phyloP scores from a whole-genome alignment of 2,797 vertebrate genomes.

The Acomys russatus region DNA sequence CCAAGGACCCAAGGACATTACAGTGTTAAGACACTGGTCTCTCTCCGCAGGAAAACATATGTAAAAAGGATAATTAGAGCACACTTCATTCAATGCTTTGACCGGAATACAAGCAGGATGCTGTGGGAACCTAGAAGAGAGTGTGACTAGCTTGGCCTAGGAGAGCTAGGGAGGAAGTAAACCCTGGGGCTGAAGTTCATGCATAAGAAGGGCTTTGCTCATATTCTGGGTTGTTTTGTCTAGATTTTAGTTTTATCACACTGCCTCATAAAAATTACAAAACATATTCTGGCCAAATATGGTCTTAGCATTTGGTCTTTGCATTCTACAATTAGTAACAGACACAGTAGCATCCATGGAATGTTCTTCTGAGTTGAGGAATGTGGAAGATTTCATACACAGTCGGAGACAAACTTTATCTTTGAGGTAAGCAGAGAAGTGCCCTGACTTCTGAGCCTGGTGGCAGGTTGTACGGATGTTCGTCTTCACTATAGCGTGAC shows the following conservation, averaged over 20 bases:
- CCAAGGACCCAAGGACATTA: not conserved
- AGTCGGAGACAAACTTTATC: not conserved
- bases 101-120: not conserved
- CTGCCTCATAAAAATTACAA: constrained; percentile 67
- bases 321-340: constrained; percentile 62
- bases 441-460: not conserved
- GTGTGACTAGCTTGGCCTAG: not conserved
- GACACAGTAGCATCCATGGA: constrained; percentile 68
- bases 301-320: constrained; percentile 69
- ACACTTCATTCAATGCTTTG: not conserved
- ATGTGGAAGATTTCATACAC: constrained; percentile 49
- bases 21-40: not conserved
- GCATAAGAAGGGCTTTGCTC: not conserved
- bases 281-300: constrained; percentile 67
- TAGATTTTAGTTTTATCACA: constrained; percentile 66
- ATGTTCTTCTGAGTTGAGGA: constrained; percentile 71
- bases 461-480: not conserved
- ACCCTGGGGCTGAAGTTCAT: not conserved
- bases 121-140: not conserved
- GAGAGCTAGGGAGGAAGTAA: not conserved
- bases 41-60: not conserved
- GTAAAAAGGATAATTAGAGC: constrained; percentile 1
- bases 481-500: not conserved
- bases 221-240: constrained; percentile 34
- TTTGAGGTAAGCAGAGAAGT: constrained; percentile 1